Base-by-base conservation (phyloP, 2,888 invertebrate species). In the Oscheius sp. region DNA sequence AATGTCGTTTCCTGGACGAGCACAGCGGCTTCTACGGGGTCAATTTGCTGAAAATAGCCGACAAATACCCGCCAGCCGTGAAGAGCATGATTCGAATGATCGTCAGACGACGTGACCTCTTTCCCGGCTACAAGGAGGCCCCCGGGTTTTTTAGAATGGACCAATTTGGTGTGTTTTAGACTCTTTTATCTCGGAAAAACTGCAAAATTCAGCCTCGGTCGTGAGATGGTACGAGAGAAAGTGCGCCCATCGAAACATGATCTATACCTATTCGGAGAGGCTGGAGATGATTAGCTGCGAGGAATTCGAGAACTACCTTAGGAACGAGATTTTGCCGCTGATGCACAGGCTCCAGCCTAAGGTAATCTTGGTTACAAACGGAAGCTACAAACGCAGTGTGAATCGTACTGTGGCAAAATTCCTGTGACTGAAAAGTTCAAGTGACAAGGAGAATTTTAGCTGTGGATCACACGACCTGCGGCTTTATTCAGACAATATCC, bases 211-310 rank as follows among this genome's bases (percentile, higher is more conserved):
- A 68, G 68, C 13, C 2, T 68, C 68, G 32, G 21, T 55, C 32
- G 11, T 68, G 13, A n/a, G 55, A 33, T 68, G 68, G 68, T 68
- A 55, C 55, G 68, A 68, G 10, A 3, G 68, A n/a, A 68, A 68
- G 55, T 53, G n/a, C 53, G 33, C 53, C 3, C 68, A 68, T 55
- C 68, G 68, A 13, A 68, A 5, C 5, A 13, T 33, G 13, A 33
- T 68, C 37, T 10, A 33, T 10, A 2, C 4, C 11, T 68, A 55
- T 53, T 29, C 68, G 13, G 55, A 53, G 2, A 2, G 53, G 21
- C 35, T 68, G 35, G 68, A 68, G 13, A 55, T n/a, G 11, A 68
- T 68, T 7, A 21, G 33, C 35, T 21, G 21, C 10, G 53, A 55
- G 10, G 48, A 11, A 9, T 63, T 63, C 13, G 48, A 63, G 21